These are phyloP conservation scores for Parauchenoglanis punctatus DNA, from an alignment of 2,797 vertebrate genomes.

Conservation along the genomic window DNA sequence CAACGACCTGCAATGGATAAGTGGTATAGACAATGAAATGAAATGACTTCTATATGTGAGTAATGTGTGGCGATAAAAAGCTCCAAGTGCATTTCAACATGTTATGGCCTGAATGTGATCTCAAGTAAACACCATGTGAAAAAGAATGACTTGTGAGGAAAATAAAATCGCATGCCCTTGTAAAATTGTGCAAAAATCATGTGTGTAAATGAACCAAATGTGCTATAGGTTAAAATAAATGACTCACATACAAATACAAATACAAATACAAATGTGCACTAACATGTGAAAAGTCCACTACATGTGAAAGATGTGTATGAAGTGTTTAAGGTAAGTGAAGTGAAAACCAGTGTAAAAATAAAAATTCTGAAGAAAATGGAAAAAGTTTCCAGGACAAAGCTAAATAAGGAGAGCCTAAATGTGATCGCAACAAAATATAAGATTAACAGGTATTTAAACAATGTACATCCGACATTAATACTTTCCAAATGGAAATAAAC, in stretches of 20 bases:
- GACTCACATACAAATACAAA: not conserved
- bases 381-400: not conserved
- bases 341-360: not conserved
- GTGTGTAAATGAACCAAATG: not conserved
- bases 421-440: not conserved
- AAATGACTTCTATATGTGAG: not conserved
- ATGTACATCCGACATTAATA: not conserved
- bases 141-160: not conserved
- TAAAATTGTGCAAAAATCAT: not conserved
- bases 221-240: not conserved
- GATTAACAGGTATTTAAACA: not conserved
- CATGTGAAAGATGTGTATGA: not conserved
- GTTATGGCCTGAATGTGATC: not conserved
- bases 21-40: too few species aligned
- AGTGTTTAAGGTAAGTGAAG: not conserved
- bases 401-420: not conserved
- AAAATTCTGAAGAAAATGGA: not conserved
- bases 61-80: not conserved
- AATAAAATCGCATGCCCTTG: not conserved
- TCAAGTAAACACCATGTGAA: not conserved
- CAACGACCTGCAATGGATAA: too few species aligned
- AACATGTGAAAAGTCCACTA: not conserved
- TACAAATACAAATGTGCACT: not conserved
- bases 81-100: not conserved
- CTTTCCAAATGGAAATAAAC: not conserved